Percentiles rank a stretch among this genome's conserved stretches.
phyloP scores from a whole-genome alignment of 2,113 vertebrate genomes.

The Aegithalos caudatus region DNA sequence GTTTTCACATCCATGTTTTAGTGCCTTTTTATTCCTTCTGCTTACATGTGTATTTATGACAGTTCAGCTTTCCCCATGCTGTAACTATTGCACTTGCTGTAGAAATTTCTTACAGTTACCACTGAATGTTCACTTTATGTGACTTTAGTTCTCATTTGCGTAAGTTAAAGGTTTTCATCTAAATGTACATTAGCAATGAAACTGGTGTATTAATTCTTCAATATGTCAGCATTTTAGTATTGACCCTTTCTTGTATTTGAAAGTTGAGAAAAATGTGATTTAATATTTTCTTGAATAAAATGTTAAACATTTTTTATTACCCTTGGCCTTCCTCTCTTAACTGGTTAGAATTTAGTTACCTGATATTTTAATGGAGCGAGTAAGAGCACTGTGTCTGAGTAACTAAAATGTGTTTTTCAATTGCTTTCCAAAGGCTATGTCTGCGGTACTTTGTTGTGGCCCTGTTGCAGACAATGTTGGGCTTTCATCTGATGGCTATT shows the following conservation, averaged over 20 bases:
- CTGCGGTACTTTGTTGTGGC: slow-evolving; percentile 96
- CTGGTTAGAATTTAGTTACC: neutral
- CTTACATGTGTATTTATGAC: neutral
- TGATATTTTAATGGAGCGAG: neutral
- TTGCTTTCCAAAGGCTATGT: slow-evolving; percentile 89
- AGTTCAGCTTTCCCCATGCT: neutral
- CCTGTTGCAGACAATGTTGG: slow-evolving; percentile 98
- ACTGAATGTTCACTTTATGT: neutral
- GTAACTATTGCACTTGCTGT: neutral
- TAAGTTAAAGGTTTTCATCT: neutral
- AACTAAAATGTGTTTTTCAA: slow-evolving; percentile 39
- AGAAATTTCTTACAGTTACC: neutral
- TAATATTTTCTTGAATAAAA: neutral
- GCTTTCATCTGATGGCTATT: slow-evolving; percentile 96
- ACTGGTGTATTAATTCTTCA: neutral
- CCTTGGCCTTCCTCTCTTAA: neutral
- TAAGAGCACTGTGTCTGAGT: neutral
- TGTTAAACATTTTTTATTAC: neutral
- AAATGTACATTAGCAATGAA: neutral
- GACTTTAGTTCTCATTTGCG: neutral
- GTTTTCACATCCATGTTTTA: neutral
- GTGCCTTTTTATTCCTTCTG: neutral
- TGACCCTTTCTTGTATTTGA: neutral
- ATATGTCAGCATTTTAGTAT: neutral
- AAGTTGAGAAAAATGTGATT: neutral